Evolutionary conservation across 2,797 vertebrate species (phyloP), one percentile per base, ranked within the genome.

Genomic region (Parotocinclus haroldoi): DNA sequence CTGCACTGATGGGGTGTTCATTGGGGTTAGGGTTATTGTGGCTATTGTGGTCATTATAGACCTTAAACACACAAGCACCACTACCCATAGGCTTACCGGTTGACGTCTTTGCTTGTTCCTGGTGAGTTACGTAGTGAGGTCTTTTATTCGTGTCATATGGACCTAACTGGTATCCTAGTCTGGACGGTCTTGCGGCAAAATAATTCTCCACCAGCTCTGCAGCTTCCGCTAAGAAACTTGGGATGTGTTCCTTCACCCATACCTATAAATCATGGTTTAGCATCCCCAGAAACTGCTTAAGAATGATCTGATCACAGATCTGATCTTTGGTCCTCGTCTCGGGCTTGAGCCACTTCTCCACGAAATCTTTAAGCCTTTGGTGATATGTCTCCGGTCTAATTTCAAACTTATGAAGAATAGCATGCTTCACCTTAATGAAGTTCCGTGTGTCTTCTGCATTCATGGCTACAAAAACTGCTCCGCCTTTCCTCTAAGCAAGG

Each of bases 201-300:
- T 74, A 72, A 1, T 37, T 58, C 7, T 73, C 70, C 18, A 58
- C 60, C 7, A 63, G 63, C 6, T 38, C 45, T 7, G 62, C 46
- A 19, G 66, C 63, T 19, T 63, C 66, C 52, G 71, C 58, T 16
- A 67, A 49, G 0, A 55, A 73, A 3, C 49, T 38, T 0, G 56
- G 53, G 42, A 73, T 39, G 42, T 63, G 52, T 18, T 73, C 63
- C 12, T 57, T 58, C 9, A 74, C 71, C 72, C 76, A 73, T 19
- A 74, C 58, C 19, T 48, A 16, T 50, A 61, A 62, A 17, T 74
- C 48, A 7, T 60, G 14, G 56, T 37, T 39, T 38, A 72, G 37
- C 48, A 62, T 69, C 36, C 52, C 58, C 57, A 63, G 27, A 14
- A 61, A 65, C 44, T 66, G 66, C 45, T 73, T 56, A 7, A 71